Base-by-base conservation (phyloP, 2,888 invertebrate genomes). In the Sisyra nigra region DNA sequence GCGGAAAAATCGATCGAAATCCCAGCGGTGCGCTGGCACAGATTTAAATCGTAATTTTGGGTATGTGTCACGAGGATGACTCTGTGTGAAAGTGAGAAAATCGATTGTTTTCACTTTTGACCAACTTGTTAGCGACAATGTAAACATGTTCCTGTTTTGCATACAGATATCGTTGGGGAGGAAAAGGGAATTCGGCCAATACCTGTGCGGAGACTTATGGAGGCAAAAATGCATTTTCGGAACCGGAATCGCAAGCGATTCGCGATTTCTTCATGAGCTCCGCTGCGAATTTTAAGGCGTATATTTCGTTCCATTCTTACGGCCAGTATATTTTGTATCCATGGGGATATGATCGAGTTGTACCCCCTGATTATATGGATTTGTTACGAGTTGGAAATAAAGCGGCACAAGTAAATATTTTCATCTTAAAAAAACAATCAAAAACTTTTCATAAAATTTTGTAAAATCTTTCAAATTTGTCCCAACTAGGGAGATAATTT, bases 21-120 rank as follows among this genome's bases (percentile, higher is more conserved):
- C 17, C 3, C 59, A 56, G 67, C 62, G 1, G 76, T 86, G 87
- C 52, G 63, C 74, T 0, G 88, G 88, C 1, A 78, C 80, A 0
- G 88, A 89, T 60, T 71, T 88, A 2, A 88, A 88, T 57, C 74
- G 92, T 47, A 92, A 92, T 61, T 92, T 85, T 57, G 85, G 85
- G 66, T 43, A 18, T 19, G 38, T 30, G n/a, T 36, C 5, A 36
- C 13, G 14, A 35, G 35, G 35, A 35, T 11, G 35, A 13, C 35
- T 15, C 2, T 33, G 13, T 33, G 33, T 33, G 13, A 11, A 33
- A 11, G 33, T 33, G 24, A 24, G 24, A 24, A 24, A 24, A 24
- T 24, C 24, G 24, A 24, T 24, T 24, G 7, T 24, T 24, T 24
- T 24, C 24, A 24, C 24, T 24, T 24, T 24, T 24, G 24, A 24